Percentiles rank a stretch among this genome's conserved stretches.
phyloP scores from a whole-genome alignment of 2,113 vertebrate species.

The Festucalex cinctus region DNA sequence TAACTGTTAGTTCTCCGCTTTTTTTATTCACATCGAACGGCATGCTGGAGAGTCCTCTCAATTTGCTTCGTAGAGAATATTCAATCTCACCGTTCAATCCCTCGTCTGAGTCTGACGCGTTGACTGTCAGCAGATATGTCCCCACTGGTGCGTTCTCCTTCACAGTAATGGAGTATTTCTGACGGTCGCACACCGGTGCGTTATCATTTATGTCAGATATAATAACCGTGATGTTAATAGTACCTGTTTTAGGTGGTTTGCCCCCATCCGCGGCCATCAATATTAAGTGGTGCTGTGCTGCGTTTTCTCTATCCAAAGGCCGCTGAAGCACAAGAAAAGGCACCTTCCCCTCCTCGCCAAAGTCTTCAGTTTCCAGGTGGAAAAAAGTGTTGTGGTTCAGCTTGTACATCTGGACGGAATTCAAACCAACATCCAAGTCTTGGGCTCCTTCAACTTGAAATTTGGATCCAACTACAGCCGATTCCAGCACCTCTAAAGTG shows the following conservation, averaged over 20 bases:
- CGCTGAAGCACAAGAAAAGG: constrained; percentile 67
- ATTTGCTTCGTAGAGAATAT: constrained; percentile 61
- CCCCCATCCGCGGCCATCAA: constrained; percentile 72
- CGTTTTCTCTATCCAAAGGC: constrained; percentile 67
- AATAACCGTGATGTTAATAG: constrained; percentile 59
- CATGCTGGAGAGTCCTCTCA: constrained; percentile 49
- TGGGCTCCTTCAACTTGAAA: constrained; percentile 71
- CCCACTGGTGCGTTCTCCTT: constrained; percentile 62
- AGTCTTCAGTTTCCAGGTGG: constrained; percentile 67
- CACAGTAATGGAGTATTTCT: constrained; percentile 62
- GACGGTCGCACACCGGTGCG: constrained; percentile 62
- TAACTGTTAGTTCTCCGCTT: constrained; percentile 64
- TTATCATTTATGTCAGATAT: constrained; percentile 72
- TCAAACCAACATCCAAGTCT: constrained; percentile 66
- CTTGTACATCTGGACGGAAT: constrained; percentile 67
- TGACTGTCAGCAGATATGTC: constrained; percentile 61
- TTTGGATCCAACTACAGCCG: constrained; percentile 53
- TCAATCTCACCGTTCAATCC: constrained; percentile 66
- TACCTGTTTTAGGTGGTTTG: constrained; percentile 63
- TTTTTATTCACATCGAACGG: constrained; percentile 57
- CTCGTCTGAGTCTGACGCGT: constrained; percentile 68
- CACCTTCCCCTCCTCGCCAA: constrained; percentile 69
- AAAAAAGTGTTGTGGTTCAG: constrained; percentile 66
- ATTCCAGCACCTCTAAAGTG: constrained; percentile 64
- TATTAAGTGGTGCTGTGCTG: constrained; percentile 42